These are phyloP conservation scores for Amblyteles armatorius DNA, from an alignment of 2,888 invertebrate species.

Conservation along the genomic window DNA sequence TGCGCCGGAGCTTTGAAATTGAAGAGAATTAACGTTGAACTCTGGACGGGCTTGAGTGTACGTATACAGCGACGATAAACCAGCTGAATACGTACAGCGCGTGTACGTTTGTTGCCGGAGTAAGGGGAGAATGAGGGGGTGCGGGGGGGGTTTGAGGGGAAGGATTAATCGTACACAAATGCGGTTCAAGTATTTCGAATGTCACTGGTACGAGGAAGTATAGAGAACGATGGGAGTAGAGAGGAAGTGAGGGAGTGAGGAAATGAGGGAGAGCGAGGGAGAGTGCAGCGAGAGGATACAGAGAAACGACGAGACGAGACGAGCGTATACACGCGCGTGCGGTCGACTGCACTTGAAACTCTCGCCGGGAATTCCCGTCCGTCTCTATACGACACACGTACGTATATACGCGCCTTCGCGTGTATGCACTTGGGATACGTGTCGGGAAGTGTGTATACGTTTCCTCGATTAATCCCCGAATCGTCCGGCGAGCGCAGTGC, in stretches of 20 bases:
- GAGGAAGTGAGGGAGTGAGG: not conserved
- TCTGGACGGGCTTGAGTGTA: conserved; percentile 17
- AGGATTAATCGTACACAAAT: conserved; percentile 68
- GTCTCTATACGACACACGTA: conserved; percentile 15
- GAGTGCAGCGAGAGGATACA: not conserved
- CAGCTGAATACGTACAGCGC: not conserved
- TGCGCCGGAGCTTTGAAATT: conserved; percentile 45
- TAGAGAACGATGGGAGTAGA: conserved; percentile 8
- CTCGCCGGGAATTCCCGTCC: conserved; percentile 54
- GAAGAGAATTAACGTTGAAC: conserved; percentile 55
- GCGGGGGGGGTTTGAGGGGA: conserved; percentile 32
- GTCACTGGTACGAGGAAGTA: conserved; percentile 34
- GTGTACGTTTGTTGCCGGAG: conserved; percentile 24
- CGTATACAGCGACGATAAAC: conserved; percentile 7
- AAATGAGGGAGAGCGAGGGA: conserved; percentile 5
- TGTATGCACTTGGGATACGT: conserved; percentile 29
- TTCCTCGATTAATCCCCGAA: conserved; percentile 65
- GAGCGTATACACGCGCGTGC: conserved; percentile 43
- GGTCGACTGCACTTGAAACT: conserved; percentile 64
- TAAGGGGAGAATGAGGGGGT: conserved; percentile 1
- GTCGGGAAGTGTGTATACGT: conserved; percentile 40
- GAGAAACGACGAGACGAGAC: conserved; percentile 42
- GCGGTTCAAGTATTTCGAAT: conserved; percentile 67
- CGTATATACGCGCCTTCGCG: conserved; percentile 35
- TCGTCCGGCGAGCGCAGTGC: conserved; percentile 48